phyloP scores from a whole-genome alignment of 1,140 invertebrate genomes.

The Aphelinus atriplicis region DNA sequence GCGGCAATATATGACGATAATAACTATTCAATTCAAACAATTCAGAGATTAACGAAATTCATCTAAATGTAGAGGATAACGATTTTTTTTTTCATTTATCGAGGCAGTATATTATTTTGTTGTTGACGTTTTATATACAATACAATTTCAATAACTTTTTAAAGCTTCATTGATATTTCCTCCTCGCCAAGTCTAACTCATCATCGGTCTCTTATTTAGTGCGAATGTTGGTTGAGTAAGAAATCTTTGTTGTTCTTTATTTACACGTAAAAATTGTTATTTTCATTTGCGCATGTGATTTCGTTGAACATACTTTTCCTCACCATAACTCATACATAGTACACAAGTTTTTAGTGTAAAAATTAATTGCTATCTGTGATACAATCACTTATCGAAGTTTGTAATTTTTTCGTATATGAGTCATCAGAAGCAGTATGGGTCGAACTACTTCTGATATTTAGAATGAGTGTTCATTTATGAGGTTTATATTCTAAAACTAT shows the following conservation, averaged over 20 bases:
- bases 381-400: neutral
- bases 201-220: neutral
- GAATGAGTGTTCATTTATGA: constrained; percentile 11
- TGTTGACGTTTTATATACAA: neutral
- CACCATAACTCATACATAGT: constrained; percentile 14
- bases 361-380: neutral
- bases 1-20: constrained; percentile 9
- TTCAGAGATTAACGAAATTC: constrained; percentile 6
- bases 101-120: constrained; percentile 37
- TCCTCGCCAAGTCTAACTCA: neutral
- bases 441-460: constrained; percentile 22
- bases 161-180: too few relatives aligned
- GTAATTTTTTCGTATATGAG: constrained; percentile 3
- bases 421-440: constrained; percentile 22
- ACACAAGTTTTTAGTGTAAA: constrained; percentile 29
- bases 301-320: constrained; percentile 23
- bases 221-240: neutral
- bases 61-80: constrained; percentile 18
- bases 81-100: constrained; percentile 21
- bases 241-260: constrained; percentile 10
- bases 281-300: constrained; percentile 6
- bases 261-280: constrained; percentile 32
- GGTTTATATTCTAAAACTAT: constrained; percentile 1
- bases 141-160: too few relatives aligned
- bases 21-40: constrained; percentile 6